phyloP scores from a whole-genome alignment of 2,888 invertebrate species.

The Periphyllus acericola region DNA sequence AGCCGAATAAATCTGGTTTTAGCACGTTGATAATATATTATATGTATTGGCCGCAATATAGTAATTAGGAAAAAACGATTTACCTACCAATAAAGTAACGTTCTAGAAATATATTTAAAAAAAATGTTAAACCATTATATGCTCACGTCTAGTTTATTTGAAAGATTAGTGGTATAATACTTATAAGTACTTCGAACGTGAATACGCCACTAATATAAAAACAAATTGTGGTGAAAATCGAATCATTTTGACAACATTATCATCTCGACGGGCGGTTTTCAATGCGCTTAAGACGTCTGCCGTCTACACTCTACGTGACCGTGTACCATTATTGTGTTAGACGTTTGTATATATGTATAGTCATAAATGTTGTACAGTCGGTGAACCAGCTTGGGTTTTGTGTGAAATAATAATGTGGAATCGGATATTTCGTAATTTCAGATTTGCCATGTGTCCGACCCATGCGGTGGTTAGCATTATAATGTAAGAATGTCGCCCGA shows the following conservation, averaged over 20 bases:
- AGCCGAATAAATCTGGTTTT: slow-evolving; percentile 51
- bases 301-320: slow-evolving; percentile 31
- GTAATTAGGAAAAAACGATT: slow-evolving; percentile 9
- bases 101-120: background rate
- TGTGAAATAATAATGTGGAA: slow-evolving; percentile 38
- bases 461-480: slow-evolving; percentile 34
- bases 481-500: slow-evolving; percentile 36
- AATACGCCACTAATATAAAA: background rate
- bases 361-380: slow-evolving; percentile 32
- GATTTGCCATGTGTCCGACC: slow-evolving; percentile 57
- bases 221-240: slow-evolving; percentile 28
- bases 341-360: background rate
- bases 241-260: slow-evolving; percentile 44
- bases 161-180: background rate
- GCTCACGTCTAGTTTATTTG: background rate
- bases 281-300: slow-evolving; percentile 5
- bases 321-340: slow-evolving; percentile 29
- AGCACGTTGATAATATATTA: slow-evolving; percentile 21
- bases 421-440: slow-evolving; percentile 59
- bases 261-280: slow-evolving; percentile 49
- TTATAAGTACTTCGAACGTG: background rate
- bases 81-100: slow-evolving; percentile 6
- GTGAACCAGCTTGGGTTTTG: slow-evolving; percentile 25
- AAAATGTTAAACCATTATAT: background rate
- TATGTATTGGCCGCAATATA: slow-evolving; percentile 1